A percentile compares a stretch with the other conserved stretches of the same genome.
Conservation (phyloP, 2,888 invertebrate species). For the Ophion ventricosus region DNA sequence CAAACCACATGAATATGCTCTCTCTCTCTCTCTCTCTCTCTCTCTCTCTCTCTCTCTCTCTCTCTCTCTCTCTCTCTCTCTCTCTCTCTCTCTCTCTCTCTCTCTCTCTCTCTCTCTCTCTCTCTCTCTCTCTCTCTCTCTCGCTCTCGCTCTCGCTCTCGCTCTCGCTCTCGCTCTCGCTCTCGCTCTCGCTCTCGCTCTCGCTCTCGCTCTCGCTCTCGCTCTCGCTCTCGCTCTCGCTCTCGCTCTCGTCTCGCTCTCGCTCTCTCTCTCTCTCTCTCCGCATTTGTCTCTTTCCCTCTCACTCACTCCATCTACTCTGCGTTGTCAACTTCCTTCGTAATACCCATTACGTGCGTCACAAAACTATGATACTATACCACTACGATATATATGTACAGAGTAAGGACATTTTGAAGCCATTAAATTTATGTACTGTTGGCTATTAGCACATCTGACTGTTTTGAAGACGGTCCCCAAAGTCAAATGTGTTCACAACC, state of each 20-base stretch:
- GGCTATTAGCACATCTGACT: no score
- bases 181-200: background rate
- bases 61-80: constrained; percentile 22
- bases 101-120: constrained; percentile 21
- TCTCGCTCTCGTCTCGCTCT: background rate
- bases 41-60: constrained; percentile 10
- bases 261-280: constrained; percentile 33
- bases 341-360: constrained; percentile 30
- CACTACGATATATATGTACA: background rate
- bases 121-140: constrained; percentile 6
- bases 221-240: background rate
- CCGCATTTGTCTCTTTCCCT: background rate
- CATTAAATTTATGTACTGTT: no score
- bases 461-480: no score
- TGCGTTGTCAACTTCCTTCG: constrained; percentile 26
- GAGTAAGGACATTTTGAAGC: no score
- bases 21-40: constrained; percentile 26
- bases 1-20: constrained; percentile 41
- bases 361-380: constrained; percentile 24
- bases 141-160: background rate
- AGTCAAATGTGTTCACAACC: no score
- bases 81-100: background rate
- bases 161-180: constrained; percentile 26
- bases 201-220: constrained; percentile 29
- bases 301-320: constrained; percentile 10